Percentiles rank a stretch among this genome's conserved stretches.
These are phyloP conservation scores for Heliocidaris tuberculata DNA, from an alignment of 35 echinoderm and acorn worm species.

Conservation along the genomic window DNA sequence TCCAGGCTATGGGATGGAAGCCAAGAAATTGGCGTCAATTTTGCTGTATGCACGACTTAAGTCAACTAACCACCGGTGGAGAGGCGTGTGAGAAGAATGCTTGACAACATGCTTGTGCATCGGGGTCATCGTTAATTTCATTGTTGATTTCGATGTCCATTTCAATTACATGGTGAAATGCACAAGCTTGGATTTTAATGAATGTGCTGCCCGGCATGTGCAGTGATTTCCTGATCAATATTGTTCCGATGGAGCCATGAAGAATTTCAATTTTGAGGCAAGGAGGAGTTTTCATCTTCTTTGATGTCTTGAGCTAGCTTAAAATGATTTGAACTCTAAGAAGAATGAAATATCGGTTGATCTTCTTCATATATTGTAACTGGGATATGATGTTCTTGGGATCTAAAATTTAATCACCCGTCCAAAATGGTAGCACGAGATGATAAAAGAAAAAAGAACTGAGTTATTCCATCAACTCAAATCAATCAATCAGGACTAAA, in stretches of 20 bases:
- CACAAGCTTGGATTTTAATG: background rate
- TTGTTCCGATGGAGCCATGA: background rate
- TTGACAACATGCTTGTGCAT: background rate
- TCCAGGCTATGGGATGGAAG: background rate
- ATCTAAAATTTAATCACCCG: no score
- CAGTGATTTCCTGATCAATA: background rate
- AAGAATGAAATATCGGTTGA: no score
- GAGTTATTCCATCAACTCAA: no score
- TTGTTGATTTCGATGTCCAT: conserved; percentile 17
- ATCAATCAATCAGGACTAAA: no score
- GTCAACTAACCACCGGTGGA: background rate
- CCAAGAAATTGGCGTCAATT: conserved; percentile 5
- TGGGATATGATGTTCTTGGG: no score
- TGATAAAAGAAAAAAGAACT: no score
- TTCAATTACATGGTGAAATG: background rate
- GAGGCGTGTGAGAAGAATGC: background rate
- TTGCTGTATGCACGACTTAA: conserved; percentile 22
- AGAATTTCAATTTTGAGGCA: background rate
- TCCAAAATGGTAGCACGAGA: no score
- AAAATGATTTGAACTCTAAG: no score
- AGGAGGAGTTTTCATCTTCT: background rate
- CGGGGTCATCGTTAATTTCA: background rate
- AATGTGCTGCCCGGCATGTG: background rate
- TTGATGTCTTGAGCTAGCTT: background rate
- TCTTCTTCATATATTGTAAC: no score